Evolutionary conservation across 2,797 vertebrate species (phyloP).

Genomic region (Leucoraja ocellata): DNA sequence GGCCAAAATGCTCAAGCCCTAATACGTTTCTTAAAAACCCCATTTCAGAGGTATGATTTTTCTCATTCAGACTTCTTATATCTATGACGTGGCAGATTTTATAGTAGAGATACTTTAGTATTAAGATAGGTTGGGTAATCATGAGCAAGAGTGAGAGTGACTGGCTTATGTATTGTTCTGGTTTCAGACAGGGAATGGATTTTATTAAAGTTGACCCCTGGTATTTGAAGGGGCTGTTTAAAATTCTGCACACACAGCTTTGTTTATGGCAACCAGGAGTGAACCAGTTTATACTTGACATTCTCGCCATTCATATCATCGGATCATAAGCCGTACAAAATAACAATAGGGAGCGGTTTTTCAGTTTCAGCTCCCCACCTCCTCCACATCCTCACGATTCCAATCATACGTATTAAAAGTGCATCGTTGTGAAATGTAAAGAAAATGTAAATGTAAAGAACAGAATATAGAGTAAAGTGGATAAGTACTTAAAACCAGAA

Average conservation of each 20-base stretch:
- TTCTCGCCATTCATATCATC: neutral
- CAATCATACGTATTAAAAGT: neutral
- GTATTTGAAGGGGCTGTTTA: conserved; percentile 12
- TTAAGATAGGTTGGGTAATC: neutral
- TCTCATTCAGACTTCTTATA: neutral
- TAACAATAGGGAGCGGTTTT: conserved; percentile 10
- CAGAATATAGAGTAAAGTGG: neutral
- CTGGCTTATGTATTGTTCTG: neutral
- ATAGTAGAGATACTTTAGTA: neutral
- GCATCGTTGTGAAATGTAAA: neutral
- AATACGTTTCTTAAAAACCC: too few species aligned
- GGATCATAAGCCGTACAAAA: conserved; percentile 15
- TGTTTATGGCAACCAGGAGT: conserved; percentile 27
- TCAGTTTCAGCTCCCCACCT: neutral
- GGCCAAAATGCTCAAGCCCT: too few species aligned
- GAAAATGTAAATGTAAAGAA: neutral
- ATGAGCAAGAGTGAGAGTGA: too few species aligned
- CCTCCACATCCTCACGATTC: neutral
- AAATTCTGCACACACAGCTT: conserved; percentile 15
- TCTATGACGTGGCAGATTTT: neutral
- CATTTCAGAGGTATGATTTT: neutral
- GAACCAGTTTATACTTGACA: conserved; percentile 33
- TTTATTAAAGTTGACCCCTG: conserved; percentile 38
- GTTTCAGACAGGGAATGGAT: conserved; percentile 1
- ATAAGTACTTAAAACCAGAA: neutral